phyloP scores from a whole-genome alignment of 2,113 vertebrate genomes.

The Microcebus ravelobensis region DNA sequence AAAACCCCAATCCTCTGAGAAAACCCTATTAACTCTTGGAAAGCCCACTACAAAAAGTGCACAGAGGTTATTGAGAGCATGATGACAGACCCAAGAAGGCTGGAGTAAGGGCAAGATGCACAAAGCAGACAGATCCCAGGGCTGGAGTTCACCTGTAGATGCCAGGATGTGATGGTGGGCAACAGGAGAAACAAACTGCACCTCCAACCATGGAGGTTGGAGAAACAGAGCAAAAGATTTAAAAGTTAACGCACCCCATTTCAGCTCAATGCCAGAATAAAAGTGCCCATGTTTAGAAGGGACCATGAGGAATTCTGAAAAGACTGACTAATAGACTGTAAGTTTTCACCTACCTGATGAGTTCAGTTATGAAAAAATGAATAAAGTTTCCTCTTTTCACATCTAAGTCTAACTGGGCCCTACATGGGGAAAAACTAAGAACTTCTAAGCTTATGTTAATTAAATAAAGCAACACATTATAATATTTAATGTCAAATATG shows the following conservation, averaged over 20 bases:
- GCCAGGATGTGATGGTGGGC: fast-evolving
- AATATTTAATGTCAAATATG: slow-evolving; percentile 36
- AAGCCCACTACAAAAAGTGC: background rate
- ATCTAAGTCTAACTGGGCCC: background rate
- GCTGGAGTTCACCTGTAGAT: background rate
- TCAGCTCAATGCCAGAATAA: background rate
- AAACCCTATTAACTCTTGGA: background rate
- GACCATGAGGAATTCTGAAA: background rate
- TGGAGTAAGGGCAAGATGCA: background rate
- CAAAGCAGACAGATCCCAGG: background rate
- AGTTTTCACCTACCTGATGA: background rate
- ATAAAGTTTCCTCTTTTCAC: background rate
- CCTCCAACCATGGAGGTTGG: background rate
- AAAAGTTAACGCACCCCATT: background rate
- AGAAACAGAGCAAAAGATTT: background rate
- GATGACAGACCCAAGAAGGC: background rate
- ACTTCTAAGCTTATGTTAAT: background rate
- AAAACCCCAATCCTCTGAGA: background rate
- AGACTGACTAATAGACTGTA: background rate
- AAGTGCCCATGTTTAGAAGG: background rate
- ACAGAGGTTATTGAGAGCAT: background rate
- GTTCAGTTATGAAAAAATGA: background rate
- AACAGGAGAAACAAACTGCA: background rate
- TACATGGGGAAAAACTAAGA: background rate
- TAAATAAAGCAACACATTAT: background rate